Evolutionary conservation across 2,888 invertebrate species (phyloP).

Genomic region (Rhorus exstirpatorius): DNA sequence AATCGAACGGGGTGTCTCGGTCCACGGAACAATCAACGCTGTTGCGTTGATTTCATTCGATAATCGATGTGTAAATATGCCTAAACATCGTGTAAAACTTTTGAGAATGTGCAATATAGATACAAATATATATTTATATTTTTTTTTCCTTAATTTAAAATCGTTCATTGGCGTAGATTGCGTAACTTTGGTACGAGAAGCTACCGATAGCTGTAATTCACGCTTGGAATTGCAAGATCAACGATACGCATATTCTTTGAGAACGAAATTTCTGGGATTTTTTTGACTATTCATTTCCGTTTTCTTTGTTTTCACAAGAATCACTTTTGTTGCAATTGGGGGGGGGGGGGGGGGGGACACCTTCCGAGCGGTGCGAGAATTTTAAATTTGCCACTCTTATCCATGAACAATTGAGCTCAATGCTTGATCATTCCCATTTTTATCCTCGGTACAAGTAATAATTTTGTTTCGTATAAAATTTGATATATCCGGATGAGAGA

Average conservation of each 20-base stretch:
- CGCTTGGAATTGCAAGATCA: no score
- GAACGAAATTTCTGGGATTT: no score
- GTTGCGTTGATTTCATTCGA: constrained; percentile 35
- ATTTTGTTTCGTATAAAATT: constrained; percentile 65
- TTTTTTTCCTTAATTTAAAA: constrained; percentile 23
- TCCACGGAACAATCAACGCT: not conserved
- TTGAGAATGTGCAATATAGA: constrained; percentile 48
- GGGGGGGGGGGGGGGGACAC: no score
- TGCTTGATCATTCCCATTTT: constrained; percentile 63
- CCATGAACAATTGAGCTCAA: constrained; percentile 27
- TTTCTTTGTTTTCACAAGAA: not conserved
- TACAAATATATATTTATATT: not conserved
- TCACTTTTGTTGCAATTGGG: constrained; percentile 14
- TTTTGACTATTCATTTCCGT: not conserved
- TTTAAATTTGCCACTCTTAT: constrained; percentile 22
- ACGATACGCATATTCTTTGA: no score
- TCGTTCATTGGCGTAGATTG: not conserved
- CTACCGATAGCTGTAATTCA: not conserved
- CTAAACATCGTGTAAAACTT: constrained; percentile 54
- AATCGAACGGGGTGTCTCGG: not conserved
- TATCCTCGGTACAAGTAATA: constrained; percentile 51
- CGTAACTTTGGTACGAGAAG: constrained; percentile 5
- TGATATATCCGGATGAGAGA: constrained; percentile 48
- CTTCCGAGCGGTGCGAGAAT: not conserved
- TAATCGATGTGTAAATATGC: constrained; percentile 58